phyloP scores from a whole-genome alignment of 2,888 invertebrate species.

The Xestoiulus laeticollis region DNA sequence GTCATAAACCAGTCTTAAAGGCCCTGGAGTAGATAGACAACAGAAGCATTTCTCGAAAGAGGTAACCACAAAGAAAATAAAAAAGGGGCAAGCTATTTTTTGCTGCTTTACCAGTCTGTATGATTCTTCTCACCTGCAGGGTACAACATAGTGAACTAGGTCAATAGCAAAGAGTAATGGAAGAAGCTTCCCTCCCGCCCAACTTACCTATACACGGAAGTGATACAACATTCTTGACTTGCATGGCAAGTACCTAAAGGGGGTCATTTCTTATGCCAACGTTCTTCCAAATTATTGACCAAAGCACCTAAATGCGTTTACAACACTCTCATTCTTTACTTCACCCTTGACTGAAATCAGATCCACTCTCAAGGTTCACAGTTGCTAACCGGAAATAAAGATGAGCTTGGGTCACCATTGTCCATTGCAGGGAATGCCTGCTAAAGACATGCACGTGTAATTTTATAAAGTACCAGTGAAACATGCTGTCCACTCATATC shows the following conservation, averaged over 20 bases:
- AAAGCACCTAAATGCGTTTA: conserved; percentile 36
- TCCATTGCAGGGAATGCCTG: neutral
- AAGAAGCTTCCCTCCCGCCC: neutral
- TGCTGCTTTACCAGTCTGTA: neutral
- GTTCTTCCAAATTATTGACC: conserved; percentile 7
- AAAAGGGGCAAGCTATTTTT: neutral
- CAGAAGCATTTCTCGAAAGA: neutral
- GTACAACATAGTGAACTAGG: conserved; percentile 16
- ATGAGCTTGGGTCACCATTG: neutral
- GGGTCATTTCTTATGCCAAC: conserved; percentile 14
- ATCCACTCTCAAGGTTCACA: neutral
- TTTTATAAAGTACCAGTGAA: too few species aligned
- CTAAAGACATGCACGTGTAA: too few species aligned
- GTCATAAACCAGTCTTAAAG: neutral
- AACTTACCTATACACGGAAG: conserved; percentile 44
- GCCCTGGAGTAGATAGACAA: neutral
- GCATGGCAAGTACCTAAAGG: conserved; percentile 11
- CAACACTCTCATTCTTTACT: neutral
- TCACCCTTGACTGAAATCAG: neutral
- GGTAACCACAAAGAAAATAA: conserved; percentile 9
- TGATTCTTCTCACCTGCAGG: neutral
- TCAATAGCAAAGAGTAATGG: conserved; percentile 16
- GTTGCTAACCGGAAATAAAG: conserved; percentile 9
- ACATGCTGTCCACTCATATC: too few species aligned
- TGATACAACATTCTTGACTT: conserved; percentile 8